Base-by-base conservation (phyloP, 2,113 vertebrate species). In the Gymnobelideus leadbeateri region DNA sequence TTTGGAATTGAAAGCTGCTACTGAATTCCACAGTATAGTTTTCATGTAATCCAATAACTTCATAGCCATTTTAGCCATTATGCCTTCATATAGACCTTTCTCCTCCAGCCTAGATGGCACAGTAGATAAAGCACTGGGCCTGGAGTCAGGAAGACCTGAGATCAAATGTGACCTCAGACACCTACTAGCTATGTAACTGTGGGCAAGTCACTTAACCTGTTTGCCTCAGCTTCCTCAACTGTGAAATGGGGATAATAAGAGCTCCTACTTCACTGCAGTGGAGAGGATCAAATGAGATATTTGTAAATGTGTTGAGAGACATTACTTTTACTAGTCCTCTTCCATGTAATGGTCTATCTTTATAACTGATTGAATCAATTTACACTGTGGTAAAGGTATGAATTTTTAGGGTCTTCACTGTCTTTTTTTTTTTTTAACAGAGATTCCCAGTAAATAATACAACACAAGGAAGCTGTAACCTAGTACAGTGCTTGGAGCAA, bases 381-480 rank as follows among this genome's bases (percentile, higher is more conserved):
- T 94, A 28, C 2, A 91, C 31, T 25, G 84, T 92, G 46, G 94
- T 77, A 50, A 37, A 94, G 92, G 95, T 94, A 96, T 93, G 94
- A 95, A 98, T 97, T 97, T 84, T 97, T 91, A 96, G 92, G 51
- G 19, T 50, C 93, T 47, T 57, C 89, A 89, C 43, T 96, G 61
- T 47, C 47, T 95, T 92, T 49, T 95, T 93, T 94, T 95, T 92
- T 43, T 94, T 92, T 93, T 0, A 96, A 94, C 92, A 92, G 89
- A 92, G 49, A 61, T 77, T 5, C 91, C 77, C 46, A 95, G 94
- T 97, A 97, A 98, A 98, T 97, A 98, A 98, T 94, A 94, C 51
- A 94, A 61, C 89, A 95, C 0, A 89, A 95, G 95, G 94, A 97
- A 95, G 49, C 3, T 89, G 94, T 95, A 96, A 97, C 92, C 94